A percentile compares a stretch with the other conserved stretches of the same genome.
These are phyloP conservation scores for Drosophila melanosoma DNA, from an alignment of 2,888 invertebrate genomes.

Conservation along the genomic window DNA sequence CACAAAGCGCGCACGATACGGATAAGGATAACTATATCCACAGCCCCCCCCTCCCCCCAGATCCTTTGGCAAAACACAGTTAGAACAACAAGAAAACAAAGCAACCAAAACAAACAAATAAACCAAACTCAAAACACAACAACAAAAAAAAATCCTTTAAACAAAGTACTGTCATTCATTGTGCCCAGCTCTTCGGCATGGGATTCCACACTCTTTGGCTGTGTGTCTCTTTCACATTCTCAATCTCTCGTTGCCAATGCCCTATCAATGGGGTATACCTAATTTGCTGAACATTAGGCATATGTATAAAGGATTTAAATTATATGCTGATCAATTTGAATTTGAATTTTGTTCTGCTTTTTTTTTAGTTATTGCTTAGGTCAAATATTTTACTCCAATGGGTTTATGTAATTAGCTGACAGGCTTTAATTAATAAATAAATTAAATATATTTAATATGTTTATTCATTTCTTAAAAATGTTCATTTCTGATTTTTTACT, in stretches of 20 bases:
- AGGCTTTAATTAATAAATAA: neutral
- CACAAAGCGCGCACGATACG: slow-evolving; percentile 35
- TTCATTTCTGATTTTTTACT: no score
- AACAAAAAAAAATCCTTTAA: slow-evolving; percentile 65
- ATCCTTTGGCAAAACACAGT: slow-evolving; percentile 62
- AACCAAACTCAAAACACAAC: slow-evolving; percentile 41
- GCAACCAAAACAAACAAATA: slow-evolving; percentile 32
- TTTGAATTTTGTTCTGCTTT: neutral
- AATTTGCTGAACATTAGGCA: neutral
- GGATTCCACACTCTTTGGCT: slow-evolving; percentile 4
- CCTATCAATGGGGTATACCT: slow-evolving; percentile 12
- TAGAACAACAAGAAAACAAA: slow-evolving; percentile 11
- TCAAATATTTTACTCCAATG: no score
- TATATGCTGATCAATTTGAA: neutral
- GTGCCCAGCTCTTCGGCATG: slow-evolving; percentile 63
- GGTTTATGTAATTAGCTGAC: no score
- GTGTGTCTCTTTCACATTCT: neutral
- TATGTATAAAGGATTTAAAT: neutral
- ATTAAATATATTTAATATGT: neutral
- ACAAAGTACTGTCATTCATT: slow-evolving; percentile 80
- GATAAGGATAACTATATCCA: slow-evolving; percentile 75
- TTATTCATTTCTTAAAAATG: no score
- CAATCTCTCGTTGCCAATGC: slow-evolving; percentile 15
- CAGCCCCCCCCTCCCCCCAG: slow-evolving; percentile 11
- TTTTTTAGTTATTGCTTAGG: neutral